These are phyloP conservation scores for Limnodromus scolopaceus DNA, from an alignment of 2,797 vertebrate species.

Conservation along the genomic window DNA sequence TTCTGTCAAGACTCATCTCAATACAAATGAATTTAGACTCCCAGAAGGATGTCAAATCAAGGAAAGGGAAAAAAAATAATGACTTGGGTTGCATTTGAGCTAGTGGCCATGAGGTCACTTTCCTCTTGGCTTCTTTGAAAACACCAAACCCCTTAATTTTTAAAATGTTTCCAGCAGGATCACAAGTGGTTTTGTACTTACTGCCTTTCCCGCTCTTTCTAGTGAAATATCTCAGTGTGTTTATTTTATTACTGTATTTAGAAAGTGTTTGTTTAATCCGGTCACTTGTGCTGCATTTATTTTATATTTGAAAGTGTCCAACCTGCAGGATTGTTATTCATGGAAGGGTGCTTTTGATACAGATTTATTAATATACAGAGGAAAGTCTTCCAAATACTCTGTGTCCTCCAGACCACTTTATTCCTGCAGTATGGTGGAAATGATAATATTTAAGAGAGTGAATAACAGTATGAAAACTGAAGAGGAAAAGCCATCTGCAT, in stretches of 20 bases:
- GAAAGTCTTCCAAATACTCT: not conserved
- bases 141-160: not conserved
- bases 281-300: constrained; percentile 7
- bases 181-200: constrained; percentile 17
- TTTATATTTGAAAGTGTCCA: not conserved
- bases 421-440: not conserved
- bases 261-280: not conserved
- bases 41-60: not conserved
- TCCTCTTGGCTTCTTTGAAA: not conserved
- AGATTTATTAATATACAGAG: not conserved
- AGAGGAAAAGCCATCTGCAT: not conserved
- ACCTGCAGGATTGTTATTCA: not conserved
- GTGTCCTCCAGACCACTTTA: not conserved
- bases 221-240: not conserved
- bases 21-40: constrained; percentile 12
- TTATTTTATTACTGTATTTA: constrained; percentile 41
- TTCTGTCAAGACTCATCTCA: not conserved
- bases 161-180: constrained; percentile 14
- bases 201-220: not conserved
- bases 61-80: not conserved
- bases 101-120: not conserved
- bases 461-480: not conserved
- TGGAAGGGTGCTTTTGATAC: not conserved
- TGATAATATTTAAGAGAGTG: not conserved
- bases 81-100: not conserved